Evolutionary conservation across 2,888 invertebrate genomes (phyloP), one percentile per base, ranked within the genome.

Genomic region (Anagyrus pseudococci): DNA sequence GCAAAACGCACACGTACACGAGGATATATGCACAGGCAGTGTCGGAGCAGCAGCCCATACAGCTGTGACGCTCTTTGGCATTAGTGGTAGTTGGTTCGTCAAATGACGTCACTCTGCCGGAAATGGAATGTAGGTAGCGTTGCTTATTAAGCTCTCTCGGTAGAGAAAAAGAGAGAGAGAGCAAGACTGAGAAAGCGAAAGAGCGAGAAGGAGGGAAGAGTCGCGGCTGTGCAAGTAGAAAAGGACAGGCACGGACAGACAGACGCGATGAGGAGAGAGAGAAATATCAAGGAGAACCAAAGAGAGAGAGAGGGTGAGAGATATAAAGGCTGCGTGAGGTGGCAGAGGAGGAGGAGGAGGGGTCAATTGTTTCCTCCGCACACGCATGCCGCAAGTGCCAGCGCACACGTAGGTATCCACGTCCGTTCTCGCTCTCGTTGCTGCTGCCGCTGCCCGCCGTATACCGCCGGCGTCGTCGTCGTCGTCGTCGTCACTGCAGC

Each of bases 41-140:
- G n/a, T n/a, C n/a, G n/a, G n/a, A n/a, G n/a, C n/a, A n/a, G n/a
- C n/a, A n/a, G n/a, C n/a, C n/a, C n/a, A n/a, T n/a, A n/a, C n/a
- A n/a, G n/a, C n/a, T n/a, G n/a, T n/a, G n/a, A n/a, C n/a, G n/a
- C n/a, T n/a, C n/a, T n/a, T n/a, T n/a, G n/a, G n/a, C n/a, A n/a
- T 7, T 50, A 13, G 29, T 69, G 70, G 72, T 72, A 71, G 74
- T 71, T 70, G 73, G 72, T 74, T 76, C 72, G 74, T 72, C 72
- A 69, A 72, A 71, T 80, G 79, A 80, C 80, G 79, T 80, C 78
- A 80, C 50, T 71, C 67, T 72, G 75, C 78, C 80, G 79, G 79
- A 80, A 80, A 80, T 80, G 79, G 77, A 79, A 80, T 78, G 80
- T 78, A 79, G 79, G 79, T 79, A 78, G 77, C 76, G 73, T 72